These are phyloP conservation scores for Pseudopipra pipra DNA, from an alignment of 2,113 vertebrate genomes.

Conservation along the genomic window DNA sequence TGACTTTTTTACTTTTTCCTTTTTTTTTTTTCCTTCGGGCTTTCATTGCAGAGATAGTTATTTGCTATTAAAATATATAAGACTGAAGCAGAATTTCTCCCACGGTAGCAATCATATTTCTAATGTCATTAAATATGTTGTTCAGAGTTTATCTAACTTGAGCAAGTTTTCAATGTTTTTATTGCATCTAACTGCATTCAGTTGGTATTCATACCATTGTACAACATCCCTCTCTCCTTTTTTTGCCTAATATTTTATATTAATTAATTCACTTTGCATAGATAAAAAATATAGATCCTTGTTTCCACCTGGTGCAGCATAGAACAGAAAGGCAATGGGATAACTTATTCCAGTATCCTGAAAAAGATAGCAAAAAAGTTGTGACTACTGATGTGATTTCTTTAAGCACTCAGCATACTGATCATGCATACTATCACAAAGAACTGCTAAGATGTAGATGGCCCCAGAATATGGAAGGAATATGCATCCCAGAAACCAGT, in stretches of 20 bases:
- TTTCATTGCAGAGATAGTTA: not conserved
- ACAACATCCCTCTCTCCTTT: not conserved
- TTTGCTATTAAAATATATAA: conserved; percentile 45
- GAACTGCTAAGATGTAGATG: not conserved
- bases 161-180: not conserved
- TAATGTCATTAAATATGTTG: not conserved
- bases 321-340: not conserved
- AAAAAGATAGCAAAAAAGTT: not conserved
- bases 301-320: not conserved
- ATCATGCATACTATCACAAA: not conserved
- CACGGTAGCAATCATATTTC: not conserved
- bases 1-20: not conserved
- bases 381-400: not conserved
- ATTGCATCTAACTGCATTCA: not conserved
- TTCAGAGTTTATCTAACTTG: not conserved
- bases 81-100: not conserved
- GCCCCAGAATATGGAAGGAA: not conserved
- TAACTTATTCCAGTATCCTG: not conserved
- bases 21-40: not conserved
- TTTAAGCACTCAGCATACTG: not conserved
- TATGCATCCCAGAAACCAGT: not conserved
- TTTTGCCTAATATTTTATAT: not conserved
- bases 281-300: not conserved
- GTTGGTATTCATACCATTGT: not conserved
- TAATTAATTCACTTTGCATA: not conserved